Conservation (phyloP, 2,888 invertebrate genomes). For the Nemotelus pantherinus region DNA sequence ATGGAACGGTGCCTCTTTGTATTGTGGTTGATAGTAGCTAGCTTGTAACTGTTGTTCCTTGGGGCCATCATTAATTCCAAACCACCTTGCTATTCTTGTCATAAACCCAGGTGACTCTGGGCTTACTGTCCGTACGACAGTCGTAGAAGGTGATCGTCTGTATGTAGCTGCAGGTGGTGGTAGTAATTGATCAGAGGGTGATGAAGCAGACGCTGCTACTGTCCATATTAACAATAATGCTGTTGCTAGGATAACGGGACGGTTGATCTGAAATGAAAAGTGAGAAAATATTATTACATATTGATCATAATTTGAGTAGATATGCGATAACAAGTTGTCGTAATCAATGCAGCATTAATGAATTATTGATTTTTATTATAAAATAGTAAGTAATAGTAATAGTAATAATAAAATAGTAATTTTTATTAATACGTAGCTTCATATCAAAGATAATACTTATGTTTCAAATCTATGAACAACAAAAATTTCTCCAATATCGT, state of each 20-base stretch:
- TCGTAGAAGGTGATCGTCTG: constrained; percentile 44
- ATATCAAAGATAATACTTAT: no score
- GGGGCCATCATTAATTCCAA: constrained; percentile 58
- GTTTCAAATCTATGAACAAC: no score
- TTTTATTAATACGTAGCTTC: no score
- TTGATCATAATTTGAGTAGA: no score
- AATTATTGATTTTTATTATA: no score
- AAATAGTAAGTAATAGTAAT: no score
- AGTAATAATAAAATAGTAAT: no score
- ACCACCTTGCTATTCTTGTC: constrained; percentile 64
- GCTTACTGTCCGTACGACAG: constrained; percentile 46
- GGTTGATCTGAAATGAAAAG: constrained; percentile 40
- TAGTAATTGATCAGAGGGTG: constrained; percentile 60
- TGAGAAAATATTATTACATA: neutral
- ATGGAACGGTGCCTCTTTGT: constrained; percentile 50
- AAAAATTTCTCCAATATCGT: no score
- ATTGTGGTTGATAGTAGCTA: constrained; percentile 50
- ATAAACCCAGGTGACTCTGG: constrained; percentile 59
- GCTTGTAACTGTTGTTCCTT: constrained; percentile 57
- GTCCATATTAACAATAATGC: constrained; percentile 9
- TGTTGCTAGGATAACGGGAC: constrained; percentile 3
- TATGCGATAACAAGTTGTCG: no score
- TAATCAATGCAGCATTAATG: no score
- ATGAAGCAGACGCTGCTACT: neutral
- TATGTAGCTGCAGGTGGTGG: constrained; percentile 57